A percentile compares a stretch with the other conserved stretches of the same genome.
Evolutionary conservation across 2,797 vertebrate species (phyloP).

Genomic region (Carapus acus): DNA sequence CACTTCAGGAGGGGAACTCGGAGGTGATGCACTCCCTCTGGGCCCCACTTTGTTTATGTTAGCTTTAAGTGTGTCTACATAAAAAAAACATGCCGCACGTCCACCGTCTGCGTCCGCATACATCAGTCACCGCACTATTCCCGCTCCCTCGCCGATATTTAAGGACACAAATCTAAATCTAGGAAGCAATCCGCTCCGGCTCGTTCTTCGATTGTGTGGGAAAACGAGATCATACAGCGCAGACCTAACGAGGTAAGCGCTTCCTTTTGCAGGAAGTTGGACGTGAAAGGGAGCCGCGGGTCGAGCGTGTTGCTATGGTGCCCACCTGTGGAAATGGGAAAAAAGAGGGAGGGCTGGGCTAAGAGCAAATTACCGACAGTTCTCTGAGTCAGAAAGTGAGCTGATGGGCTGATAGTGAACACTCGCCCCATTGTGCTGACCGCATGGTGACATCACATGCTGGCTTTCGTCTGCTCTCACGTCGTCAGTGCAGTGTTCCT

Average conservation of each 20-base stretch:
- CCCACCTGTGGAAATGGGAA: conserved; percentile 17
- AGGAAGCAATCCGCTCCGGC: background rate
- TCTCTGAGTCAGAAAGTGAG: conserved; percentile 6
- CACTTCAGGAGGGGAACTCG: conserved; percentile 8
- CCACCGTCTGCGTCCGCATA: background rate
- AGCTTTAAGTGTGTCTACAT: conserved; percentile 20
- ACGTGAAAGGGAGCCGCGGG: conserved; percentile 19
- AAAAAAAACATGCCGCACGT: conserved; percentile 4
- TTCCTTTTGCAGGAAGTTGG: conserved; percentile 52
- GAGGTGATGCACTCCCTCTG: conserved; percentile 5
- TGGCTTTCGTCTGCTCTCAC: background rate
- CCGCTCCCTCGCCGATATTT: background rate
- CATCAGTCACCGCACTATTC: background rate
- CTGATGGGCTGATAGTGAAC: conserved; percentile 8
- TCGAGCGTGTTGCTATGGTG: conserved; percentile 43
- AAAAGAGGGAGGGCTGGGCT: background rate
- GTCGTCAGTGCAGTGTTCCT: conserved; percentile 4
- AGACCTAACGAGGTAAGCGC: conserved; percentile 37
- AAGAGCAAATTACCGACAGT: conserved; percentile 13
- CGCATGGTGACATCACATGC: background rate
- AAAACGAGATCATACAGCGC: conserved; percentile 37
- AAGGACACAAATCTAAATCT: background rate
- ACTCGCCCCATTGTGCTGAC: conserved; percentile 11
- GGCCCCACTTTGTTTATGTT: conserved; percentile 32
- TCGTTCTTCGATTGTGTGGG: conserved; percentile 11